Percentiles rank a stretch among this genome's conserved stretches.
These are phyloP conservation scores for Daubentonia madagascariensis DNA, from an alignment of 2,113 vertebrate species.

Conservation along the genomic window DNA sequence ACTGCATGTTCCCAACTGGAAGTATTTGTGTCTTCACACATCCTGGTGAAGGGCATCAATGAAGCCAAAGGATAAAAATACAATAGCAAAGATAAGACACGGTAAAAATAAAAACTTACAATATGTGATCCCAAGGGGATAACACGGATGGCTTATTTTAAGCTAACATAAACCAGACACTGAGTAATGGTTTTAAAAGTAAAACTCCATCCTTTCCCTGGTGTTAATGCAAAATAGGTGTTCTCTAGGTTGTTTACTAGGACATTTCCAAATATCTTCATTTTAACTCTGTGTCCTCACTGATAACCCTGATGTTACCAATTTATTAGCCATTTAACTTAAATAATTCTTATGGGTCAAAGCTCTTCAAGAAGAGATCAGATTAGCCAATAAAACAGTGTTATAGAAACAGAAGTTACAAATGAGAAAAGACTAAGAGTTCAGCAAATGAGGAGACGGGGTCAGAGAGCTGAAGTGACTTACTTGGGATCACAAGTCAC, in stretches of 20 bases:
- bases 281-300: not conserved
- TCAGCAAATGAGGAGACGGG: not conserved
- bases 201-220: not conserved
- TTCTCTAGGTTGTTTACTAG: not conserved
- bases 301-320: not conserved
- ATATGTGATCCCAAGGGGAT: not conserved
- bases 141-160: slow-evolving; percentile 40
- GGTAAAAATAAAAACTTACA: slow-evolving; percentile 44
- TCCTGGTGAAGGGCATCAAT: slow-evolving; percentile 39
- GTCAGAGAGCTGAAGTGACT: not conserved
- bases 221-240: not conserved
- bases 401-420: not conserved
- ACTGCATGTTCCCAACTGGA: slow-evolving; percentile 44
- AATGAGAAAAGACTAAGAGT: not conserved
- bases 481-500: not conserved
- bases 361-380: not conserved
- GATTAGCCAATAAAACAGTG: not conserved
- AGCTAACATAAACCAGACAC: not conserved
- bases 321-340: not conserved
- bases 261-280: not conserved
- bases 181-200: not conserved
- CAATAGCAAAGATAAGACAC: slow-evolving; percentile 34
- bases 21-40: slow-evolving; percentile 65
- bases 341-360: not conserved
- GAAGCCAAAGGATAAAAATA: slow-evolving; percentile 67